Percentiles rank a stretch among this genome's conserved stretches.
phyloP scores from a whole-genome alignment of 2,113 vertebrate species.

The Erythrolamprus reginae region DNA sequence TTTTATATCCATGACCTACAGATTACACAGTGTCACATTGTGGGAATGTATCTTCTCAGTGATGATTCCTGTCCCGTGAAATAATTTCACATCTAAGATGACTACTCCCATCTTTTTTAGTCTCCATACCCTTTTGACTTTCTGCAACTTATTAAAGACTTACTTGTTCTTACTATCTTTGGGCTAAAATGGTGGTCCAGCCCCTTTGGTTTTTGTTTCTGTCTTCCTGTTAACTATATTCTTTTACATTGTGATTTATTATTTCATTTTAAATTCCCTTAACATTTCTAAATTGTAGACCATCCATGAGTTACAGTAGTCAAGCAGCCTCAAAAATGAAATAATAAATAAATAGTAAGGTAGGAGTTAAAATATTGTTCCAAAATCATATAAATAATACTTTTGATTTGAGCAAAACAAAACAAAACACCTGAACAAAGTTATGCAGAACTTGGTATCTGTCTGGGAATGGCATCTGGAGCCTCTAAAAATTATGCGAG shows the following conservation, averaged over 20 bases:
- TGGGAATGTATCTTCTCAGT: not conserved
- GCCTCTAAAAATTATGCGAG: not conserved
- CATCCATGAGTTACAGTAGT: not conserved
- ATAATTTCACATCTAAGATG: not conserved
- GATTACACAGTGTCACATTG: not conserved
- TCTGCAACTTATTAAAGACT: not conserved
- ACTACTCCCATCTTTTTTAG: not conserved
- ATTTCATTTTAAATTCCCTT: not conserved
- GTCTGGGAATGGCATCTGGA: not conserved
- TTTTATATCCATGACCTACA: no score
- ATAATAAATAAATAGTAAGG: not conserved
- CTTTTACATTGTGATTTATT: not conserved
- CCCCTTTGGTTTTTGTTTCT: not conserved
- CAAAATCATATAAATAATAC: not conserved
- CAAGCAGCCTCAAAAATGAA: not conserved
- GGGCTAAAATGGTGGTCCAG: not conserved
- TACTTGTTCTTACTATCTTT: not conserved
- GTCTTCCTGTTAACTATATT: not conserved
- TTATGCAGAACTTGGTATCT: not conserved
- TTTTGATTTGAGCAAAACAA: not conserved
- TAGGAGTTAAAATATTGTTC: not conserved
- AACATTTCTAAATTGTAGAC: not conserved
- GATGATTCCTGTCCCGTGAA: not conserved
- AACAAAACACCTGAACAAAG: not conserved
- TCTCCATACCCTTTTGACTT: not conserved